Base-by-base conservation (phyloP, 2,797 vertebrate species). In the Danio choprae region DNA sequence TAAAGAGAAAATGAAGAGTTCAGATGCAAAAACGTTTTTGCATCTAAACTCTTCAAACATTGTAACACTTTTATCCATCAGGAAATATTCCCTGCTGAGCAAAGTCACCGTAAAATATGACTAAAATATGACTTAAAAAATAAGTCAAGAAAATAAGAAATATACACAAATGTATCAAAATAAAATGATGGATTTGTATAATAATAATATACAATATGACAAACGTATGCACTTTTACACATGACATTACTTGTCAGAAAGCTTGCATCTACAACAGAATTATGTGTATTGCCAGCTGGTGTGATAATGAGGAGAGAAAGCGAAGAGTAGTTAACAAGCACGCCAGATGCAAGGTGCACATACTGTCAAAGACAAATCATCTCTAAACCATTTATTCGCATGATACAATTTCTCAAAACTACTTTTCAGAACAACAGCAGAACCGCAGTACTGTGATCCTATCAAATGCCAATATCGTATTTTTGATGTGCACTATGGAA, bases 191-290 rank as follows among this genome's bases (percentile, higher is more conserved):
- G 29, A 29, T 29, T 29, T 29, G 29, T 29, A 29, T 29, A 29
- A 29, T 29, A 29, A 29, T 29, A 29, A 29, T 29, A 29, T 29
- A 29, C 29, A 29, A 29, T 1, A 29, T 29, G 29, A 29, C 29
- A 29, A 29, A 29, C 29, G 29, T 29, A 29, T 29, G 29, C 29
- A 29, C 29, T 29, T 29, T 29, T 29, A 29, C 29, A 29, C 29
- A 29, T 29, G 29, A 3, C 29, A 29, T 29, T 29, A 29, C 38
- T 15, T 40, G 22, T 40, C 18, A 55, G n/a, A 56, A 71, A 15
- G 22, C 2, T 6, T 15, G 86, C 20, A 77, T 72, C 87, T 81
- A 43, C 46, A 38, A 50, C 48, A 69, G 36, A 18, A 69, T 53
- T 29, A 40, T 1, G 29, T 53, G 48, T 18, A n/a, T 69, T 69